phyloP scores from a whole-genome alignment of 2,113 vertebrate species.

The Felis catus region F.catus_Fca126_mat1.0 CM031419.1:156153501-156154000 shows the following conservation, averaged over 20 bases:
- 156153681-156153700: neutral
- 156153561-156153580: neutral
- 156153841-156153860: neutral
- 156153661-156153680: neutral
- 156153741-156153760: neutral
- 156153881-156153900: neutral
- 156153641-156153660: neutral
- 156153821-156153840: neutral
- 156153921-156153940: neutral
- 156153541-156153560: neutral
- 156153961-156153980: neutral
- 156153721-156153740: neutral
- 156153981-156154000: neutral
- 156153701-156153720: neutral
- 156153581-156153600: neutral
- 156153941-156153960: neutral
- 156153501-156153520: neutral
- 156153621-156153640: neutral
- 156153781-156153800: neutral
- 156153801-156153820: neutral
- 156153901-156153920: constrained; percentile 2
- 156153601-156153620: neutral
- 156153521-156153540: neutral
- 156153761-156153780: neutral
- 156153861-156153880: neutral